Base-by-base conservation (phyloP, 92 coral and sea anemone species). In the Palythoa grandis region DNA sequence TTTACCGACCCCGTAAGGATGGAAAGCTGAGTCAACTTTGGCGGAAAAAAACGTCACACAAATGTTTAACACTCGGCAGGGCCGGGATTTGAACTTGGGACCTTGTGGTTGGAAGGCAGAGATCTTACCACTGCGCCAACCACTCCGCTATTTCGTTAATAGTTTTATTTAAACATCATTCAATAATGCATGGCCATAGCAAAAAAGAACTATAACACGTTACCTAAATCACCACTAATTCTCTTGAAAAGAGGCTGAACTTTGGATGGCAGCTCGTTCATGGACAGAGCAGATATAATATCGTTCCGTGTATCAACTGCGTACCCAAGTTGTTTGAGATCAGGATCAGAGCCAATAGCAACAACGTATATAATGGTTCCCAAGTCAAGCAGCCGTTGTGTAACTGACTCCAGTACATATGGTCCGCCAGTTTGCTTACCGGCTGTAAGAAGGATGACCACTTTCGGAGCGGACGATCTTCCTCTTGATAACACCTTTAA, bases 381-480 rank as follows among this genome's bases (percentile, higher is more conserved):
- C 61, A 77, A 75, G 68, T 84, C 86, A 37, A 79, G 67, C 56
- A 93, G 88, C 7, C 75, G 92, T 52, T 84, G 74, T 12, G 88
- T 56, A 7, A 91, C 86, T 0, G 90, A 75, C 17, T 82, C 88
- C 52, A 88, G 68, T 15, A 87, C 73, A 11, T 90, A 76, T 70
- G 90, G 86, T 47, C 76, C 57, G 15, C 82, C 86, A 4, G 83
- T 74, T 60, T 93, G 94, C 37, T 57, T 84, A 68, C 99, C 98
- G 38, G 90, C 96, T 22, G 90, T 88, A n/a, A 96, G 84, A n/a
- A 96, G 87, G 72, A 96, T 85, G 17, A 92, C 92, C 13, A 92
- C 94, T 72, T 93, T 95, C 1, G 96, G 97, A 7, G 90, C 89
- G 16, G 93, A 92, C 3, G 89, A 75, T 57, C 97, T 87, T 2